A percentile compares a stretch with the other conserved stretches of the same genome.
Evolutionary conservation across 1,140 invertebrate species (phyloP).

Genomic region (Hesperophylax magnus): DNA sequence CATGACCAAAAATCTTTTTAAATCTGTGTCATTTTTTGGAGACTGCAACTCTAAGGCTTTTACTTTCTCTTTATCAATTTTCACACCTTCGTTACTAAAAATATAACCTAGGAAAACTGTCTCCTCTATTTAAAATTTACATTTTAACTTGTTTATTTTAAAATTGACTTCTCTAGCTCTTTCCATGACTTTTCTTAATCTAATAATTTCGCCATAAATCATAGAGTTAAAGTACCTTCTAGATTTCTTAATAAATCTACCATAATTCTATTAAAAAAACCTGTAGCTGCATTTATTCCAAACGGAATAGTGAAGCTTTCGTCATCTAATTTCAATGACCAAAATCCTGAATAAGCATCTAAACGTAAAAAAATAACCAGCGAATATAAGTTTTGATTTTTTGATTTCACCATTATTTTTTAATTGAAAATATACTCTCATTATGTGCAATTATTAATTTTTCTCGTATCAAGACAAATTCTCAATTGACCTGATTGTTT

Average conservation of each 20-base stretch:
- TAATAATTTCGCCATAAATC: no score
- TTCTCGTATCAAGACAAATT: constrained; percentile 64
- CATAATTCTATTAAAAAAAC: no score
- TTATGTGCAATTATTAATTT: constrained; percentile 50
- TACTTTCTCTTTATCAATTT: neutral
- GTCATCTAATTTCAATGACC: no score
- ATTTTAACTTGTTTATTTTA: no score
- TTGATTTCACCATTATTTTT: neutral
- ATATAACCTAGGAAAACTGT: neutral
- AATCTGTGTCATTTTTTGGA: constrained; percentile 41
- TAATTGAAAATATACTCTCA: constrained; percentile 39
- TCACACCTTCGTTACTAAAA: neutral
- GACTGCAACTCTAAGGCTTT: constrained; percentile 11
- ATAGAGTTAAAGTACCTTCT: no score
- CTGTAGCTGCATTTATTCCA: no score
- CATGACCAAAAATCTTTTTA: constrained; percentile 50
- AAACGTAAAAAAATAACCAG: neutral
- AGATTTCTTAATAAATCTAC: no score
- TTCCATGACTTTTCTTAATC: no score
- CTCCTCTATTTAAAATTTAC: no score
- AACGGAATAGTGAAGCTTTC: no score
- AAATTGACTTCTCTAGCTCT: no score
- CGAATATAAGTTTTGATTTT: neutral
- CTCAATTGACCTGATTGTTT: constrained; percentile 62
- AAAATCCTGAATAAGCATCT: neutral